Conservation (phyloP, 1,140 invertebrate species). For the Sweltsa coloradensis region DNA sequence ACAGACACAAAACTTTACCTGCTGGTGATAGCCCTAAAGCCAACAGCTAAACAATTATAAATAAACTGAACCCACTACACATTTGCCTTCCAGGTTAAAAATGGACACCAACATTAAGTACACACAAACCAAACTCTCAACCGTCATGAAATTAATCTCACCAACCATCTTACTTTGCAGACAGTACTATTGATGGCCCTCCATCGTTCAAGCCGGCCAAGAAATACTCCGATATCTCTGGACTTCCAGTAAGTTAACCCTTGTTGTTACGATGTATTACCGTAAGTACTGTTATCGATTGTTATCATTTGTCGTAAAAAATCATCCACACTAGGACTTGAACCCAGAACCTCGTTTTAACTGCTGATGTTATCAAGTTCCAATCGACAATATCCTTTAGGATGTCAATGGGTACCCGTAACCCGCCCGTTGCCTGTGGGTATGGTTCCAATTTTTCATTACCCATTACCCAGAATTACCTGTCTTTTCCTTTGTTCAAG, state of each 20-base stretch:
- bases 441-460: too few species aligned
- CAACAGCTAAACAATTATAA: not conserved
- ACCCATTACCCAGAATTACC: too few species aligned
- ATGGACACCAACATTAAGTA: conserved; percentile 14
- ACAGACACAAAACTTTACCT: not conserved
- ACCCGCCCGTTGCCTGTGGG: too few species aligned
- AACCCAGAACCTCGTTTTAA: not conserved
- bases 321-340: conserved; percentile 1
- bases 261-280: too few species aligned
- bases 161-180: conserved; percentile 30
- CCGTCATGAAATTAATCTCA: conserved; percentile 5
- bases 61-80: too few species aligned
- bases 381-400: not conserved
- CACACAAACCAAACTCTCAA: conserved; percentile 4
- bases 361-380: conserved; percentile 2
- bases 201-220: conserved; percentile 82
- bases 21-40: not conserved
- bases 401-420: not conserved
- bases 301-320: conserved; percentile 7
- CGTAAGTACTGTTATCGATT: conserved; percentile 1
- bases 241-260: conserved; percentile 48
- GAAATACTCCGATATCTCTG: conserved; percentile 89
- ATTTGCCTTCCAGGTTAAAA: too few species aligned
- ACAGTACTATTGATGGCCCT: conserved; percentile 76
- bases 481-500: too few species aligned